Evolutionary conservation across 2,113 vertebrate genomes (phyloP).

Genomic region (Labeo rohita): DNA sequence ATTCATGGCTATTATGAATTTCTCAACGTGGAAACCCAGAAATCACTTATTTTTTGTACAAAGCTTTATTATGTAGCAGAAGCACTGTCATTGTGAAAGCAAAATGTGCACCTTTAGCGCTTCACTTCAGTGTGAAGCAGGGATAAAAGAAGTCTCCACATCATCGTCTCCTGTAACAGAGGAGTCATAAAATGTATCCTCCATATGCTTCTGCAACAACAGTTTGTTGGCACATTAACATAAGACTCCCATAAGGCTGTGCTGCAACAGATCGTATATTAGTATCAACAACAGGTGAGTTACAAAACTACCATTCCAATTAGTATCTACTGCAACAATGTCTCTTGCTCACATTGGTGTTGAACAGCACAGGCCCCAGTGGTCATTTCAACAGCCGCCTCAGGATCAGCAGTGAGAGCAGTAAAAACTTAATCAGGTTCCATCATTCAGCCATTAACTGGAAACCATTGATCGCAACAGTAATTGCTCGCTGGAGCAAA

Average conservation of each 20-base stretch:
- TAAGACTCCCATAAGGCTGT: background rate
- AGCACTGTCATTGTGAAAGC: background rate
- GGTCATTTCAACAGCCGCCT: background rate
- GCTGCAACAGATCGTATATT: background rate
- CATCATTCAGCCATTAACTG: slow-evolving; percentile 2
- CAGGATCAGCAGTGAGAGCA: slow-evolving; percentile 10
- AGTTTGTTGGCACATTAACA: background rate
- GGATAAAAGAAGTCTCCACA: background rate
- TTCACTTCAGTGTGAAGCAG: background rate
- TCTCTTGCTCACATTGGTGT: background rate
- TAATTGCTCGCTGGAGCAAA: slow-evolving; percentile 10
- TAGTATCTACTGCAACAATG: background rate
- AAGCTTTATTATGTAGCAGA: background rate
- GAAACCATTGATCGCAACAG: background rate
- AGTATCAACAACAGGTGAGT: slow-evolving; percentile 24
- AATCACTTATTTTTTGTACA: background rate
- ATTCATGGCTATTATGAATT: background rate
- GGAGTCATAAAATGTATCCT: background rate
- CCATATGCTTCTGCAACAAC: background rate
- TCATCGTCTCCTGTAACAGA: background rate
- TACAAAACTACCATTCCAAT: slow-evolving; percentile 9
- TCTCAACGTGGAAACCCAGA: background rate
- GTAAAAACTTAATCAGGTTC: slow-evolving; percentile 12
- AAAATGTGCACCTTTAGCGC: background rate
- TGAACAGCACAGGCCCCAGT: background rate